Evolutionary conservation across 1,140 invertebrate species (phyloP).

Genomic region (Drosophila willistoni): DNA sequence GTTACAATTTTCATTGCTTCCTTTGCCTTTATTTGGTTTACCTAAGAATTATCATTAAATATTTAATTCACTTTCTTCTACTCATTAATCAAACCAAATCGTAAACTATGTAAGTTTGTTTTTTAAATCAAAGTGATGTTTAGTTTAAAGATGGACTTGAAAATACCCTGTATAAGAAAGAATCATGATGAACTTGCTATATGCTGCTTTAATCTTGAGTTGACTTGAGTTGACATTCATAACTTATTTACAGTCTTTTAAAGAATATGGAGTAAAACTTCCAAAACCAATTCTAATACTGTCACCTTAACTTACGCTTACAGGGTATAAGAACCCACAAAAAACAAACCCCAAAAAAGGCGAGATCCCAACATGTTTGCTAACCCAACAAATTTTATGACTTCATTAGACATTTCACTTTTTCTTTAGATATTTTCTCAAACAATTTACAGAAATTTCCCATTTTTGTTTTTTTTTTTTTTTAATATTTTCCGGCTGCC

Average conservation of each 20-base stretch:
- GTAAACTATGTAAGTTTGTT: background rate
- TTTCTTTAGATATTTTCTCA: slow-evolving; percentile 53
- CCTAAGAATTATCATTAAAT: background rate
- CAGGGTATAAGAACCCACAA: slow-evolving; percentile 52
- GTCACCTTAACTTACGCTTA: background rate
- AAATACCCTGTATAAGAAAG: background rate
- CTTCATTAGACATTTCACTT: slow-evolving; percentile 78
- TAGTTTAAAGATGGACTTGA: background rate
- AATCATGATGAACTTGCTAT: too few relatives aligned
- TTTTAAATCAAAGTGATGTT: background rate
- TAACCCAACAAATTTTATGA: slow-evolving; percentile 57
- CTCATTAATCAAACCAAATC: background rate
- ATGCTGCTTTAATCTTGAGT: too few relatives aligned
- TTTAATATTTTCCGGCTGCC: slow-evolving; percentile 77
- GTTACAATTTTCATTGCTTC: background rate
- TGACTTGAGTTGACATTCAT: too few relatives aligned
- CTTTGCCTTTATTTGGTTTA: background rate
- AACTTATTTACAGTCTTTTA: too few relatives aligned
- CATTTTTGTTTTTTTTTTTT: slow-evolving; percentile 65
- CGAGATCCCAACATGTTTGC: slow-evolving; percentile 60
- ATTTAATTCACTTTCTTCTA: background rate
- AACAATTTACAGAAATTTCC: slow-evolving; percentile 59
- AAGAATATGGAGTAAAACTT: too few relatives aligned
- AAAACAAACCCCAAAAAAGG: slow-evolving; percentile 35
- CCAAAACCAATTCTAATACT: slow-evolving; percentile 5